Evolutionary conservation across 2,888 invertebrate genomes (phyloP).

Genomic region (Apamea crenata): DNA sequence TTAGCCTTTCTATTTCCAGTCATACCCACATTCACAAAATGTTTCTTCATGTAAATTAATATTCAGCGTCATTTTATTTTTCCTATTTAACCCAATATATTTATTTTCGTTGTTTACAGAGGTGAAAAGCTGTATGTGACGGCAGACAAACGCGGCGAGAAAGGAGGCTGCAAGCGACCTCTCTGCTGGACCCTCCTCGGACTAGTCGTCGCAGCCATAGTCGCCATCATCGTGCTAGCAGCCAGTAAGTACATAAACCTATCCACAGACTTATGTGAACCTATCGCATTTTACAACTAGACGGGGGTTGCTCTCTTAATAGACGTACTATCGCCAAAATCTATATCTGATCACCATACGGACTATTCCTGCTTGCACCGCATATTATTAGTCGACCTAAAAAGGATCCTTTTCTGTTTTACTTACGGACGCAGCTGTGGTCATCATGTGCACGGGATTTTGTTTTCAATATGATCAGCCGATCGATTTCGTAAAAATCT

Average conservation of each 20-base stretch:
- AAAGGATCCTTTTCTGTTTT: no score
- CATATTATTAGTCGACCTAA: no score
- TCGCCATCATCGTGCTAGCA: conserved; percentile 93
- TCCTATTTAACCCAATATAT: background rate
- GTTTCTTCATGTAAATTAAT: background rate
- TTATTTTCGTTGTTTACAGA: conserved; percentile 87
- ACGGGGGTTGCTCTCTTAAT: background rate
- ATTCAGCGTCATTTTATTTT: background rate
- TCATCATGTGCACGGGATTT: no score
- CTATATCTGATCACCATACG: no score
- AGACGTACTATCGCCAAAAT: background rate
- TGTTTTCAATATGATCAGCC: no score
- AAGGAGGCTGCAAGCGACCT: conserved; percentile 92
- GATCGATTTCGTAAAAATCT: no score
- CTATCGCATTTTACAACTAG: background rate
- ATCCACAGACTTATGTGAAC: no score
- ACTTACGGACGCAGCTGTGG: no score
- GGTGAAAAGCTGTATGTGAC: conserved; percentile 96
- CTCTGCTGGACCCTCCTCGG: conserved; percentile 93
- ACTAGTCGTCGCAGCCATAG: conserved; percentile 91
- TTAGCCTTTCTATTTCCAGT: background rate
- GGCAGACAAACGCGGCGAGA: conserved; percentile 94
- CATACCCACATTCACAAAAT: background rate
- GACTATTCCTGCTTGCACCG: no score
- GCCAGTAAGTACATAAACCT: conserved; percentile 92